Evolutionary conservation across 2,113 vertebrate genomes (phyloP), one percentile per base, ranked within the genome.

Genomic region (Gavia stellata): DNA sequence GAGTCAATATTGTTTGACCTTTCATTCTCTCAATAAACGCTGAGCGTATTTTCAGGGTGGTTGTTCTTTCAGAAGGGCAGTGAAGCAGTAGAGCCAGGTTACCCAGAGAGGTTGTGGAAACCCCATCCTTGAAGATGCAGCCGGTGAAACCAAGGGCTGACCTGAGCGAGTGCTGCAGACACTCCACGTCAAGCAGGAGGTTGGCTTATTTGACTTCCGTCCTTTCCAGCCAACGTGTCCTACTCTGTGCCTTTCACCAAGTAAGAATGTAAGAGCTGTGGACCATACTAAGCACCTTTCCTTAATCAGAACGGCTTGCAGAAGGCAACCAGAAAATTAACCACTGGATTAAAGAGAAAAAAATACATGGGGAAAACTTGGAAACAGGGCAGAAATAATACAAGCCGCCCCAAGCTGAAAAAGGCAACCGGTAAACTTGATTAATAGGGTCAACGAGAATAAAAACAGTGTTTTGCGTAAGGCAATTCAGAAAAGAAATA

Each of bases 1-100:
- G 66, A 95, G 94, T 90, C 95, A 77, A 88, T 94, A 85, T 6
- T 77, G 58, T 40, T 49, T 88, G 88, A 92, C 86, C 80, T 93
- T 88, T 90, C 36, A 8, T 45, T 49, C 74, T 45, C 86, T 77
- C 67, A 28, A 17, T 6, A 63, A 70, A 36, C 0, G 34, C 66
- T 4, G 59, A 31, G 55, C 6, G 0, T 19, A 50, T 55, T 82
- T 87, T 19, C 58, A 90, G 90, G 78, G 81, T 8, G 34, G 71
- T 9, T 52, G 29, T 4, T 90, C 23, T n/a, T 72, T 67, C 59
- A 9, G 72, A 61, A 78, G 38, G 26, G 52, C 40, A 13, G 26
- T 9, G 55, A 23, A 71, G 80, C 62, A 17, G 81, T 6, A 45
- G 23, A 61, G 73, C 52, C 52, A 79, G 90, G 10, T 49, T 31